Evolutionary conservation across 1,140 invertebrate genomes (phyloP).

Genomic region (Rhyzopertha dominica): DNA sequence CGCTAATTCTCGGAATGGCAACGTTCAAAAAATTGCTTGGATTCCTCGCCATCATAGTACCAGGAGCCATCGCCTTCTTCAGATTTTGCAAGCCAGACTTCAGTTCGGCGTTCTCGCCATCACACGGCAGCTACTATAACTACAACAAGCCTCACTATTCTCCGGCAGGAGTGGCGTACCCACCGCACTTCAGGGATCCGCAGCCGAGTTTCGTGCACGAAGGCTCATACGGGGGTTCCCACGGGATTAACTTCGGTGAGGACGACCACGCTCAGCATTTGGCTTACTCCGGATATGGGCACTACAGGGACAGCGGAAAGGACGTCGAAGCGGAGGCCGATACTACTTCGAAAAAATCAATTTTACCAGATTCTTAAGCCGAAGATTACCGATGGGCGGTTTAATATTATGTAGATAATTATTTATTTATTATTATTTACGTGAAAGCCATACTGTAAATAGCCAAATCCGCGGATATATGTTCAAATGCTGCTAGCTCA

Average conservation of each 20-base stretch:
- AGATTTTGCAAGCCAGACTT: constrained; percentile 65
- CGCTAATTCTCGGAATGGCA: constrained; percentile 71
- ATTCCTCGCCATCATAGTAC: constrained; percentile 69
- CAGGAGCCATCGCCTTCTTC: constrained; percentile 73
- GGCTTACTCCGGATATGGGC: constrained; percentile 56
- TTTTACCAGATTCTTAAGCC: constrained; percentile 41
- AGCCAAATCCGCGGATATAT: too few species aligned
- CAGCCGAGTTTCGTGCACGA: constrained; percentile 42
- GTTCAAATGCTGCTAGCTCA: too few species aligned
- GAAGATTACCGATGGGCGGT: too few species aligned
- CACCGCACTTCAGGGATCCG: constrained; percentile 46
- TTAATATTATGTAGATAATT: constrained; percentile 17
- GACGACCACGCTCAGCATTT: constrained; percentile 62
- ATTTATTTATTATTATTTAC: too few species aligned
- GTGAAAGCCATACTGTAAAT: too few species aligned
- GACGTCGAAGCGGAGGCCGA: constrained; percentile 33
- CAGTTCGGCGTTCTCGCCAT: constrained; percentile 47
- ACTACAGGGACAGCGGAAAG: constrained; percentile 46
- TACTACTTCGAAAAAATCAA: constrained; percentile 36
- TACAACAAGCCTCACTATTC: constrained; percentile 59
- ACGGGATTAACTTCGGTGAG: constrained; percentile 60
- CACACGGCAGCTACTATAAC: constrained; percentile 44
- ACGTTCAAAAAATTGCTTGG: constrained; percentile 79
- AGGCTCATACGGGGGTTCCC: constrained; percentile 45
- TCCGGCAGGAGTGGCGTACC: constrained; percentile 58